Evolutionary conservation across 1,140 invertebrate genomes (phyloP).

Genomic region (Ceratoteleas bidentatus): DNA sequence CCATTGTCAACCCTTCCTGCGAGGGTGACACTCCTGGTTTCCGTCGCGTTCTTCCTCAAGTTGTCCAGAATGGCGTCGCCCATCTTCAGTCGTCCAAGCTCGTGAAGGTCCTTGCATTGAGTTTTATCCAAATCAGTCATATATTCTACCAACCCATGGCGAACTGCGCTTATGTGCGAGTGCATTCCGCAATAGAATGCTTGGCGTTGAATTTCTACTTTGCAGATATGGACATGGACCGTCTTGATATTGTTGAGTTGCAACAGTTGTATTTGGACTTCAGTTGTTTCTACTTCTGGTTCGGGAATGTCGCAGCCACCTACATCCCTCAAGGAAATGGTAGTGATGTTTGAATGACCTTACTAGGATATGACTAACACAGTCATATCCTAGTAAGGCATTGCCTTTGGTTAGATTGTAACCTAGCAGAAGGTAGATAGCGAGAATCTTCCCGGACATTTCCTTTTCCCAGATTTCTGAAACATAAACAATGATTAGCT

Average conservation of each 20-base stretch:
- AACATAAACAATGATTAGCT: too few relatives aligned
- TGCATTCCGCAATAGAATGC: conserved; percentile 53
- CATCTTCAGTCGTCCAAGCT: not conserved
- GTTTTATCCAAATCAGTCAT: not conserved
- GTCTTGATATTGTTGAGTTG: conserved; percentile 37
- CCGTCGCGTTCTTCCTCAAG: not conserved
- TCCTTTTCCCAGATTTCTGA: too few relatives aligned
- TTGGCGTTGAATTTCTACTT: conserved; percentile 34
- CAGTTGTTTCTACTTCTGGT: not conserved
- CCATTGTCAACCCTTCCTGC: not conserved
- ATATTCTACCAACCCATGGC: conserved; percentile 19
- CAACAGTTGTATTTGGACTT: conserved; percentile 40
- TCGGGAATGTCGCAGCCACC: too few relatives aligned
- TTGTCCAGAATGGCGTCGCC: not conserved
- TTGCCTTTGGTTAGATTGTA: too few relatives aligned
- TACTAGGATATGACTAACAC: too few relatives aligned
- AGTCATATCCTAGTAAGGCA: too few relatives aligned
- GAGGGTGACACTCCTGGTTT: not conserved
- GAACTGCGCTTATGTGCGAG: conserved; percentile 47
- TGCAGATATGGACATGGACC: conserved; percentile 42
- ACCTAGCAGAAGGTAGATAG: too few relatives aligned
- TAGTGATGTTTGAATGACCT: too few relatives aligned
- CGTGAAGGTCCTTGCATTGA: not conserved
- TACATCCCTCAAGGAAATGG: too few relatives aligned
- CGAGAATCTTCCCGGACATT: too few relatives aligned